Evolutionary conservation across 92 coral and sea anemone genomes (phyloP).

Genomic region (Siderastrea siderea): DNA sequence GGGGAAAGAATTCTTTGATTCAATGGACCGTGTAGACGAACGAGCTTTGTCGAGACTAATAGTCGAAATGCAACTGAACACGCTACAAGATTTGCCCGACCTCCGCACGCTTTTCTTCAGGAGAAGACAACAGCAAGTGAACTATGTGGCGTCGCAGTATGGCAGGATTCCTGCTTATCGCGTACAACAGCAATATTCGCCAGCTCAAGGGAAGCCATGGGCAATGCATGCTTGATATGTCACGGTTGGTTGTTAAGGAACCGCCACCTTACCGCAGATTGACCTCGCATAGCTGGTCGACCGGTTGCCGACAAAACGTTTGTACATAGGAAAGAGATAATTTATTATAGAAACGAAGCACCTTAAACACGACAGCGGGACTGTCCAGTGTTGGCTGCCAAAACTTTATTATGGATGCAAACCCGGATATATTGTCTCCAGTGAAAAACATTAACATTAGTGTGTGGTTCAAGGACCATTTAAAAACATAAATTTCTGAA

Average conservation of each 20-base stretch:
- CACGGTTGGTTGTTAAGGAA: constrained; percentile 6
- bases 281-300: constrained; percentile 31
- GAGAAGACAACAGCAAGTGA: constrained; percentile 73
- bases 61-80: constrained; percentile 84
- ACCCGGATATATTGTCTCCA: neutral
- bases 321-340: constrained; percentile 43
- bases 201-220: constrained; percentile 35
- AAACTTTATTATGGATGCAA: neutral
- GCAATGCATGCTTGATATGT: constrained; percentile 52
- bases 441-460: constrained; percentile 10
- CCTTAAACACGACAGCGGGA: constrained; percentile 26
- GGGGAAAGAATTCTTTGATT: constrained; percentile 93
- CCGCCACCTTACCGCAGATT: constrained; percentile 2
- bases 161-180: constrained; percentile 45
- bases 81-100: constrained; percentile 96
- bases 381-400: constrained; percentile 18
- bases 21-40: constrained; percentile 96
- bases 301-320: constrained; percentile 5
- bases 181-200: constrained; percentile 48
- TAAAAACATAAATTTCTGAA: constrained; percentile 19
- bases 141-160: constrained; percentile 52
- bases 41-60: constrained; percentile 87
- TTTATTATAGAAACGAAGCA: constrained; percentile 16
- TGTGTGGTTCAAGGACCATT: constrained; percentile 3
- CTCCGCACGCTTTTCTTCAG: constrained; percentile 80